These are phyloP conservation scores for Protophormia terraenovae DNA, from an alignment of 2,888 invertebrate species.

Conservation along the genomic window DNA sequence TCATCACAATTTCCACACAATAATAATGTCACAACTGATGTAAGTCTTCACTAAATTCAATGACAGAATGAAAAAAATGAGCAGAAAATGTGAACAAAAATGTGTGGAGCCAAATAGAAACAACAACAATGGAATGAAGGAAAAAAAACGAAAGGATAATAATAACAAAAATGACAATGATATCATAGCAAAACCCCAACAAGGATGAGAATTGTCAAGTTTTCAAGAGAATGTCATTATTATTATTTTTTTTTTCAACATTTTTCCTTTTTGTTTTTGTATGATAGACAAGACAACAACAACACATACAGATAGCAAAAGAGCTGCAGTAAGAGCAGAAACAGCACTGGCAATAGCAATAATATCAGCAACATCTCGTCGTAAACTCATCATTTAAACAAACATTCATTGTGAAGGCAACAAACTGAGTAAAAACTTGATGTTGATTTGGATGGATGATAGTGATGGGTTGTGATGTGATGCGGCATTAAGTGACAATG, in stretches of 20 bases:
- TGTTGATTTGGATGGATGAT: slow-evolving; percentile 65
- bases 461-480: slow-evolving; percentile 65
- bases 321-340: neutral
- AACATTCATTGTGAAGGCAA: slow-evolving; percentile 42
- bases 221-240: slow-evolving; percentile 53
- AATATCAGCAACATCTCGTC: slow-evolving; percentile 39
- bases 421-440: slow-evolving; percentile 48
- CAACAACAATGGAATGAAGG: neutral
- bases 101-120: neutral
- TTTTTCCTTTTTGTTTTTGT: slow-evolving; percentile 28
- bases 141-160: slow-evolving; percentile 70
- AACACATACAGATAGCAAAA: slow-evolving; percentile 11
- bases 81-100: neutral
- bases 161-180: slow-evolving; percentile 60
- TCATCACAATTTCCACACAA: slow-evolving; percentile 55
- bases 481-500: slow-evolving; percentile 70
- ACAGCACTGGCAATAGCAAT: slow-evolving; percentile 14
- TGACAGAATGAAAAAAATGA: slow-evolving; percentile 43
- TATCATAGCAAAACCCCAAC: slow-evolving; percentile 53
- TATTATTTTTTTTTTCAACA: neutral
- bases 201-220: slow-evolving; percentile 65
- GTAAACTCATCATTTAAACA: slow-evolving; percentile 17
- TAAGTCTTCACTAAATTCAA: slow-evolving; percentile 39
- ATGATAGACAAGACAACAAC: slow-evolving; percentile 33
- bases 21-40: slow-evolving; percentile 56